Conservation (phyloP, 2,797 vertebrate genomes). For the Sphenopsis melanotis region DNA sequence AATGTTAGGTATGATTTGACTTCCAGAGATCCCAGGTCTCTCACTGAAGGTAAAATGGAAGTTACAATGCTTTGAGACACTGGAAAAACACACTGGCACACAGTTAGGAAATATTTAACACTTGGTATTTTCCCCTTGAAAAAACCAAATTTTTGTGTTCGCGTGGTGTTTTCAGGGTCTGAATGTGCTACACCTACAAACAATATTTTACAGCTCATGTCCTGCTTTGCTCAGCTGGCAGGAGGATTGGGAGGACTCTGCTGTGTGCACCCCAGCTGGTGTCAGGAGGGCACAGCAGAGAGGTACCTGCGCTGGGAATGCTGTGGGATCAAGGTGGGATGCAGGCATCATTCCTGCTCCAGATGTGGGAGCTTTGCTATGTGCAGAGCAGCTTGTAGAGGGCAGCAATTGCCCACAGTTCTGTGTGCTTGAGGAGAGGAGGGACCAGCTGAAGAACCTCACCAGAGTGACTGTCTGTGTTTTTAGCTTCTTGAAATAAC, state of each 20-base stretch:
- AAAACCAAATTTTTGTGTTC: not conserved
- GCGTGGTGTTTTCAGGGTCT: not conserved
- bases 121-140: not conserved
- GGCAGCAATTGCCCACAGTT: conserved; percentile 69
- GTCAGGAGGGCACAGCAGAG: conserved; percentile 3
- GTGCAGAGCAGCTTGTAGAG: conserved; percentile 65
- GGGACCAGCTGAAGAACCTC: not conserved
- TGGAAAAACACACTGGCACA: not conserved
- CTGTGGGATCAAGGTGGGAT: conserved; percentile 20
- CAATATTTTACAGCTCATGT: not conserved
- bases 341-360: conserved; percentile 30
- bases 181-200: not conserved
- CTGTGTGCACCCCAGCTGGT: not conserved
- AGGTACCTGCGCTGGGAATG: conserved; percentile 16
- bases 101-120: not conserved
- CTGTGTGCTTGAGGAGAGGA: not conserved
- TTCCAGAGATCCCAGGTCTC: not conserved
- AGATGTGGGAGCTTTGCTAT: conserved; percentile 18
- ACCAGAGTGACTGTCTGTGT: not conserved
- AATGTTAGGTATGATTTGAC: not conserved
- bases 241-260: not conserved
- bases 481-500: conserved; percentile 10
- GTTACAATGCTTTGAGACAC: not conserved
- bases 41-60: not conserved
- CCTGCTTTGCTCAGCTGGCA: not conserved